Evolutionary conservation across 2,888 invertebrate species (phyloP), one percentile per base, ranked within the genome.

Genomic region (Hylaea fasciaria): DNA sequence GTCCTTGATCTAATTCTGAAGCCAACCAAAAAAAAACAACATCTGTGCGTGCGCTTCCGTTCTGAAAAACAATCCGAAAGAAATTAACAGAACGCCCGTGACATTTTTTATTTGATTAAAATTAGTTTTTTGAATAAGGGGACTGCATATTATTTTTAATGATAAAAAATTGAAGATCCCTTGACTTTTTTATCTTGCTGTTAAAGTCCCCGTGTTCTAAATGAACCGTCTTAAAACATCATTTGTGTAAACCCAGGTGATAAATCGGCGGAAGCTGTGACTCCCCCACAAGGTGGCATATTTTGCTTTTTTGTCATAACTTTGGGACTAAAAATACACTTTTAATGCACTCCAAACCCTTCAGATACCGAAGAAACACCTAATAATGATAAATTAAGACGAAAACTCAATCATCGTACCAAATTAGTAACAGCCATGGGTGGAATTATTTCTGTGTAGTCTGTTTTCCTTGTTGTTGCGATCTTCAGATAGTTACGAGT

Each of bases 221-320:
- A 74, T 69, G 66, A 73, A 75, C 71, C 68, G 74, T 74, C 75
- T 75, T 64, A 64, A 70, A 78, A 73, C 76, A 40, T 73, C 76
- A 40, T 73, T 77, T 40, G 70, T 84, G 81, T 64, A 77, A 81
- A 82, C 81, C 84, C 87, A 86, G 83, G 85, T 88, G 87, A 86
- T 85, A 81, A 83, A 84, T 83, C 74, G 76, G 76, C 81, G 81
- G 81, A 80, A 77, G 79, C 77, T 32, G 32, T 32, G 32, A 32
- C 66, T 76, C 83, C 85, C 84, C 74, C 72, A 70, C 69, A 65
- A 61, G 52, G 46, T 67, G 65, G 70, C 77, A 79, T 83, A 32
- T 47, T 41, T 13, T 29, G 46, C 29, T 47, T 35, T 35, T 9
- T n/a, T 39, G 35, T 35, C 35, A 40, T 40, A 14, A 40, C 40